Percentiles rank a stretch among this genome's conserved stretches.
These are phyloP conservation scores for Cydia strobilella DNA, from an alignment of 1,140 invertebrate genomes.

Conservation along the genomic window DNA sequence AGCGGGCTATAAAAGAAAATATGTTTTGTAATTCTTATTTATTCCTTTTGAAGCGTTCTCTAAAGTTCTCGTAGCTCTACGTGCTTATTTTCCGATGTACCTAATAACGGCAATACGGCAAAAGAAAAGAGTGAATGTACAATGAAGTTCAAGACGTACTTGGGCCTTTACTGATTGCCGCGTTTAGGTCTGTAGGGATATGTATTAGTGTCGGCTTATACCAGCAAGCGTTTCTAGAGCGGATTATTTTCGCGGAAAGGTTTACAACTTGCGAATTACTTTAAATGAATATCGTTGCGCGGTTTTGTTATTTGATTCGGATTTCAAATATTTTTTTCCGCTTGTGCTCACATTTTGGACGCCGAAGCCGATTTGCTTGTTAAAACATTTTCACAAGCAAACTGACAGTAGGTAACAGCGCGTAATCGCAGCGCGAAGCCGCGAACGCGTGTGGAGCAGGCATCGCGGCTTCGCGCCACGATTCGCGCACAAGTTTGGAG, in stretches of 20 bases:
- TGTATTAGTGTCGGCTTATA: neutral
- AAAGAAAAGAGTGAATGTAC: neutral
- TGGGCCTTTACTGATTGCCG: neutral
- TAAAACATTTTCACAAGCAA: too few species aligned
- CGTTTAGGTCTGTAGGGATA: neutral
- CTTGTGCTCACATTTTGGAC: neutral
- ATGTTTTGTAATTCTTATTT: slow-evolving; percentile 29
- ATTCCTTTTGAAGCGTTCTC: slow-evolving; percentile 29
- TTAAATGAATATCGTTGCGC: neutral
- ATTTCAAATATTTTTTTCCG: neutral
- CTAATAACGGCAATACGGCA: slow-evolving; percentile 1
- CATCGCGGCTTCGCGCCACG: too few species aligned
- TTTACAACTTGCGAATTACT: slow-evolving; percentile 1
- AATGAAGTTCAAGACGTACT: neutral
- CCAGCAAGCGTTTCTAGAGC: neutral
- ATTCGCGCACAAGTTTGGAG: too few species aligned
- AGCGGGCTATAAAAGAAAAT: slow-evolving; percentile 10
- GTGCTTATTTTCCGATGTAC: slow-evolving; percentile 21
- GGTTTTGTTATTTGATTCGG: neutral
- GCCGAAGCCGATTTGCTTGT: too few species aligned
- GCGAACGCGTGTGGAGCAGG: too few species aligned
- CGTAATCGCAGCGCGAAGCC: too few species aligned
- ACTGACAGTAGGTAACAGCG: too few species aligned
- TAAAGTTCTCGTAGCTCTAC: slow-evolving; percentile 17
- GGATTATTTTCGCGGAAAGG: slow-evolving; percentile 1